Evolutionary conservation across 2,888 invertebrate genomes (phyloP).

Genomic region (Lacanobia wlatinum): DNA sequence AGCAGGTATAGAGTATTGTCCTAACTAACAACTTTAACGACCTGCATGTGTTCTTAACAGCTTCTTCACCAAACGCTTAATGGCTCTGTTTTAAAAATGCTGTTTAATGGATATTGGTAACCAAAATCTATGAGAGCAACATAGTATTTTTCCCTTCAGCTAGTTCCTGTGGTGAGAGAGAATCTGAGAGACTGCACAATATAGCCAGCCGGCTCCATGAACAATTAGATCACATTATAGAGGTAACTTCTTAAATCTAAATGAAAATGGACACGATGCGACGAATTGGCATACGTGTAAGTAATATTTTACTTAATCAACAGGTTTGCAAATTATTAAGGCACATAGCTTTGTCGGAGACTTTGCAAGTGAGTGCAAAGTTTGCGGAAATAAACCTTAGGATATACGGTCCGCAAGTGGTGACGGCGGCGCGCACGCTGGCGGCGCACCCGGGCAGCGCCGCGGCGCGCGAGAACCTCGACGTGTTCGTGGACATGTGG

Average conservation of each 20-base stretch:
- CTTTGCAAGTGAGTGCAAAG: conserved; percentile 98
- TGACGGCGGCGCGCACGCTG: conserved; percentile 97
- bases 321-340: conserved; percentile 98
- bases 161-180: conserved; percentile 92
- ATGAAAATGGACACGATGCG: not conserved
- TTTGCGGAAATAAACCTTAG: conserved; percentile 98
- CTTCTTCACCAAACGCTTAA: conserved; percentile 19
- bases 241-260: conserved; percentile 91
- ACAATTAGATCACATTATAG: conserved; percentile 99
- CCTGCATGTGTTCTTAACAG: conserved; percentile 59
- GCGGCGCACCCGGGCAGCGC: conserved; percentile 98
- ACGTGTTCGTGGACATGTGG: conserved; percentile 98
- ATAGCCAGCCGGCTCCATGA: conserved; percentile 98
- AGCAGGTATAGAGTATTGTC: conserved; percentile 82
- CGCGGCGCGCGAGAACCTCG: conserved; percentile 99
- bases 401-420: conserved; percentile 98
- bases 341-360: conserved; percentile 98
- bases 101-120: conserved; percentile 8
- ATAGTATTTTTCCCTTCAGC: conserved; percentile 75
- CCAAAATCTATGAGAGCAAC: conserved; percentile 12
- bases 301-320: conserved; percentile 49
- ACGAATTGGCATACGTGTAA: conserved; percentile 16
- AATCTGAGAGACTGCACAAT: conserved; percentile 97
- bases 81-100: conserved; percentile 27
- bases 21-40: conserved; percentile 73